Evolutionary conservation across 2,888 invertebrate species (phyloP), one percentile per base, ranked within the genome.

Genomic region (Eupithecia abbreviata): DNA sequence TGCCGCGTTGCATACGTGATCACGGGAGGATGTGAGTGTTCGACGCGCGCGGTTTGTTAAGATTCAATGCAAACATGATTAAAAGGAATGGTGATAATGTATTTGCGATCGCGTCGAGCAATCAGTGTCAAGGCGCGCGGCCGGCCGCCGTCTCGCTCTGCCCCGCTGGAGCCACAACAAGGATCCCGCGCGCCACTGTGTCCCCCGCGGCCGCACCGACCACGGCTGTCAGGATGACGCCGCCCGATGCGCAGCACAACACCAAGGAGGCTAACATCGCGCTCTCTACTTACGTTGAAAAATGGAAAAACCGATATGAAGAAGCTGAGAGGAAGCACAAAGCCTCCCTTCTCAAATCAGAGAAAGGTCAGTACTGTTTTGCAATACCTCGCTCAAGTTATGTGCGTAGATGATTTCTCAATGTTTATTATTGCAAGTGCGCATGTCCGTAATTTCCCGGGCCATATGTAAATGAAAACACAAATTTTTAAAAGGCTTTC

Each of bases 251-350:
- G 90, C 91, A 93, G 84, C 95, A 86, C 90, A 92, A 89, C 91
- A 92, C 91, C 86, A 93, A 92, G 86, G 94, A 94, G 87, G 89
- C 93, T 75, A 94, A 93, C 88, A 93, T 94, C 78, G 94, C 94
- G 84, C 90, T 94, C 85, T 93, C 95, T 71, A 93, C 92, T 79
- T 94, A 94, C 88, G 94, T 94, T 72, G 95, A 95, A 87, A 95
- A 95, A 87, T 97, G 97, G 97, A 97, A 96, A 92, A 93, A 91
- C 81, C 96, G 96, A 92, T 97, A 96, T 89, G 97, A 97, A 85
- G 97, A 97, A 68, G 95, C 96, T 7, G 97, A 97, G 88, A 95
- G 96, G 85, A 96, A 96, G 89, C 95, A 97, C 89, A 97, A 97
- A 90, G 89, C 95, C 71, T 90, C 97, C 83, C 94, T 97, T 72